Evolutionary conservation across 2,888 invertebrate species (phyloP).

Genomic region (Sinodicranocentrus sp.): DNA sequence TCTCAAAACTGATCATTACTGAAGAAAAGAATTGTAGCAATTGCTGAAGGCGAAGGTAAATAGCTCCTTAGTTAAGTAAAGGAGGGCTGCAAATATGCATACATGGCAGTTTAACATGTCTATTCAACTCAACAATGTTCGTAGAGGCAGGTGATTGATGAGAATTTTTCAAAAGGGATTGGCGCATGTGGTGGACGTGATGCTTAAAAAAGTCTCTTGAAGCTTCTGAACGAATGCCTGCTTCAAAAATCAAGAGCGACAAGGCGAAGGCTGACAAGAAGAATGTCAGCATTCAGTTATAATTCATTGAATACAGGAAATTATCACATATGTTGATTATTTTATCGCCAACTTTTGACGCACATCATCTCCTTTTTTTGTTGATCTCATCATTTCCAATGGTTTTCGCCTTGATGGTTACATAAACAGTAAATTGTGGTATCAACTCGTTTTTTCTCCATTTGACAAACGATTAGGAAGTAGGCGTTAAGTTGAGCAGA

Average conservation of each 20-base stretch:
- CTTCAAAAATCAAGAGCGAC: conserved; percentile 63
- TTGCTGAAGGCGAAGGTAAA: conserved; percentile 42
- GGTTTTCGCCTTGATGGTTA: conserved; percentile 59
- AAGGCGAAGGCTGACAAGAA: conserved; percentile 65
- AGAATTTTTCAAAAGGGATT: conserved; percentile 37
- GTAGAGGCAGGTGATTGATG: conserved; percentile 53
- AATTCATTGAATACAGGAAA: conserved; percentile 56
- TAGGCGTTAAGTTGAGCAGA: conserved; percentile 39
- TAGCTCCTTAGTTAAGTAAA: not conserved
- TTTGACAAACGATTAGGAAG: conserved; percentile 59
- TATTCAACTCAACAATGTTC: conserved; percentile 27
- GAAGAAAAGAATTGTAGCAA: not conserved
- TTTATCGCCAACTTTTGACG: conserved; percentile 55
- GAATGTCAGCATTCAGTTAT: conserved; percentile 50
- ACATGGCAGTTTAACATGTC: conserved; percentile 10
- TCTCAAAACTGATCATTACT: not conserved
- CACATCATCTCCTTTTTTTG: conserved; percentile 55
- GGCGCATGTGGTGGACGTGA: not conserved
- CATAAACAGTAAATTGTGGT: conserved; percentile 57
- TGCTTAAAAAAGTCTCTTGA: not conserved
- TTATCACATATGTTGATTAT: conserved; percentile 55
- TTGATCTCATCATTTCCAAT: conserved; percentile 48
- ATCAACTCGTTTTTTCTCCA: conserved; percentile 39
- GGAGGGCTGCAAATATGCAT: not conserved
- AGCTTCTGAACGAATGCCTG: conserved; percentile 22